Evolutionary conservation across 1,140 invertebrate genomes (phyloP), one percentile per base, ranked within the genome.

Genomic region (Acromyrmex echinatior): DNA sequence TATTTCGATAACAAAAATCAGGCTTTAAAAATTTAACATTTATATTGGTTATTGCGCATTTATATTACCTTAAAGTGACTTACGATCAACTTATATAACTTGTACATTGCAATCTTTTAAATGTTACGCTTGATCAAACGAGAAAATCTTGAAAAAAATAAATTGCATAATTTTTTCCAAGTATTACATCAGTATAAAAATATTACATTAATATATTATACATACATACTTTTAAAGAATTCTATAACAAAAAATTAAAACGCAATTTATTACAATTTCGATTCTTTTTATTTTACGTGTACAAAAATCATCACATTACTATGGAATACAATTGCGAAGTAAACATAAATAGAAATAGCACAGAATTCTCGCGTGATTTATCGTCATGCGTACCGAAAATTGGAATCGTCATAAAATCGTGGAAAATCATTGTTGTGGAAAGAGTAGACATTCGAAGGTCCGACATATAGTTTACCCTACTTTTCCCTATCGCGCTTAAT

Each of bases 401-500:
- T 6, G 21, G 5, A 39, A 79, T 18, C 18, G 18, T 6, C 3
- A 16, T 53, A 66, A 25, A 25, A 25, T 25, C 25, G 56, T 39
- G 16, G 16, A 14, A 68, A 76, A 35, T 18, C 21, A 63, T 31
- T 5, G 14, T 58, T 21, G 16, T 14, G 16, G 3, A 74, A 65
- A 73, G 31, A 56, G 9, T 18, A 39, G 3, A 49, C 9, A 62
- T 12, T 84, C 16, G 14, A 14, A 49, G 5, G 25, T 25, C 80
- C 7, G 25, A 5, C 9, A 21, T 63, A 31, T 18, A 62, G 56
- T 84, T 84, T 84, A 82, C 39, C 80, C 80, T 84, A 84, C 80
- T 84, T 84, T 84, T 84, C 70, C 39, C 28, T 82, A 82, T 62
- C 53, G 56, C 68, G 56, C 71, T 39, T 51, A 76, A 84, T 63